These are phyloP conservation scores for Hippocampus zosterae DNA, from an alignment of 2,113 vertebrate species.

Conservation along the genomic window DNA sequence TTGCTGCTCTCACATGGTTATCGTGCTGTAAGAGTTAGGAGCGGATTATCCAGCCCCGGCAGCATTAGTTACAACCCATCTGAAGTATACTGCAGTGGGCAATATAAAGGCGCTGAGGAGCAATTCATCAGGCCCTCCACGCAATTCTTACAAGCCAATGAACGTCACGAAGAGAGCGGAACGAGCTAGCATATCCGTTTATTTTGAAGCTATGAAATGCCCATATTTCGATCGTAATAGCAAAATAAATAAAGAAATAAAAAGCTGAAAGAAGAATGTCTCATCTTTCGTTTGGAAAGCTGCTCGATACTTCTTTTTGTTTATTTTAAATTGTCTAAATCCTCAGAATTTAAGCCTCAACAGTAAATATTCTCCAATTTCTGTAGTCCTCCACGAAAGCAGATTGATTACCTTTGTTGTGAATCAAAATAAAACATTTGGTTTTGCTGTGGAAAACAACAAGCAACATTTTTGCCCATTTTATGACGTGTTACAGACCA, in stretches of 20 bases:
- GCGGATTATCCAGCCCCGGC: slow-evolving; percentile 29
- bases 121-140: neutral
- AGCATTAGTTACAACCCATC: slow-evolving; percentile 11
- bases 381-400: too few relatives aligned
- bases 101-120: neutral
- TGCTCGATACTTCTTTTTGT: too few relatives aligned
- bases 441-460: too few relatives aligned
- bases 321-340: too few relatives aligned
- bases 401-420: too few relatives aligned
- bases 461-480: too few relatives aligned
- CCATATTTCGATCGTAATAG: neutral
- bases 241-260: neutral
- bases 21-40: slow-evolving; percentile 22
- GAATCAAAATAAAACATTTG: too few relatives aligned
- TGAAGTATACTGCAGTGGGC: neutral
- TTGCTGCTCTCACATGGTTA: slow-evolving; percentile 36
- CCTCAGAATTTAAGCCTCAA: too few relatives aligned
- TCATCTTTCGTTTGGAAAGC: too few relatives aligned
- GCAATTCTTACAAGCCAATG: neutral
- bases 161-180: neutral
- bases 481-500: too few relatives aligned
- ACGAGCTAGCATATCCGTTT: neutral
- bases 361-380: too few relatives aligned
- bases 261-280: too few relatives aligned
- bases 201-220: neutral